phyloP scores from a whole-genome alignment of 2,797 vertebrate genomes.

The Gallirallus australis region DNA sequence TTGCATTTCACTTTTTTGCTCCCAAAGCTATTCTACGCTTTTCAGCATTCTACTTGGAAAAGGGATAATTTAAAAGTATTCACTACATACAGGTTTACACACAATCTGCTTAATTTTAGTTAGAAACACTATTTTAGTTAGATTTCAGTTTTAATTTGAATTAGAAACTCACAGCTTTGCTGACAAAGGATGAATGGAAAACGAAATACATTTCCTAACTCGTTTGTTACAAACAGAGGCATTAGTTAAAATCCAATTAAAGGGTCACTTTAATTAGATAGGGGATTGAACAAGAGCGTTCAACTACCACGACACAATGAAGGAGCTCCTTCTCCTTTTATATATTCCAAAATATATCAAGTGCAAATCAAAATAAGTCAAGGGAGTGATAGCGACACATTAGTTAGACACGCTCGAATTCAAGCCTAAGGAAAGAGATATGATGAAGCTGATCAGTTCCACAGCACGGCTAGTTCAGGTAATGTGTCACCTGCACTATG shows the following conservation, averaged over 20 bases:
- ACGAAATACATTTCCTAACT: neutral
- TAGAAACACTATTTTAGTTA: neutral
- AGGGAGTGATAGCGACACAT: rapidly evolving
- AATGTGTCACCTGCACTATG: rapidly evolving
- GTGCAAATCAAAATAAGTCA: neutral
- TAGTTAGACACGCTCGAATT: neutral
- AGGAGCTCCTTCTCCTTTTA: neutral
- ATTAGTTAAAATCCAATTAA: neutral
- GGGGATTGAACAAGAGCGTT: neutral
- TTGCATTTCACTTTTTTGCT: neutral
- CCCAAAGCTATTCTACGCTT: neutral
- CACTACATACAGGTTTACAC: neutral
- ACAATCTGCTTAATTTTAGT: neutral
- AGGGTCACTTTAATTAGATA: neutral
- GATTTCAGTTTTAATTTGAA: neutral
- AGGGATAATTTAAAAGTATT: neutral
- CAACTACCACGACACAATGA: neutral
- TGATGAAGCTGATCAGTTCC: neutral
- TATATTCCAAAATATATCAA: neutral
- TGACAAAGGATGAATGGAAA: neutral
- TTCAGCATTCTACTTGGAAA: neutral
- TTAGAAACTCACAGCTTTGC: neutral
- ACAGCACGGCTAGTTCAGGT: neutral
- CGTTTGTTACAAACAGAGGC: neutral
- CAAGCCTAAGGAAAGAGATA: neutral